phyloP scores from a whole-genome alignment of 2,113 vertebrate species.

The Elgaria multicarinata region DNA sequence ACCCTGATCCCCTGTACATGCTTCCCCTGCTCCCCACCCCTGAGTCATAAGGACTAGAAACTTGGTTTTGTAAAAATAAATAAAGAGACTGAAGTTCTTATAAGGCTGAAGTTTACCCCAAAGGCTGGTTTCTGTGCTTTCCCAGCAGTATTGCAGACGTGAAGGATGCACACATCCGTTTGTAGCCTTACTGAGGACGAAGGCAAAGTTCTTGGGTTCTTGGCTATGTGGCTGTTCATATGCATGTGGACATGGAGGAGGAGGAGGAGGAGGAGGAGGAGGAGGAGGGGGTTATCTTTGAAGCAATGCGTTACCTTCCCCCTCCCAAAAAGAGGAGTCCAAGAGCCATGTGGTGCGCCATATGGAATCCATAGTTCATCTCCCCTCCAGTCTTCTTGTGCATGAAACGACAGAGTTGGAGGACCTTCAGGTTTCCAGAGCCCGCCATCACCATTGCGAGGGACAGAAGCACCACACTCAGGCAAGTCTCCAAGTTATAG shows the following conservation, averaged over 20 bases:
- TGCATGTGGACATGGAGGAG: background rate
- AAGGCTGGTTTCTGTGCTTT: background rate
- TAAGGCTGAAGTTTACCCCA: background rate
- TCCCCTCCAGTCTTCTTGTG: constrained; percentile 95
- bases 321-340: constrained; percentile 95
- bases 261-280: no score
- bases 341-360: constrained; percentile 97
- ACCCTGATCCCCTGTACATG: background rate
- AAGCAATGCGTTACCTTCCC: constrained; percentile 84
- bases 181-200: background rate
- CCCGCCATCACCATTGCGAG: constrained; percentile 97
- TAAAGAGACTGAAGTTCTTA: background rate
- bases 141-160: background rate
- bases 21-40: background rate
- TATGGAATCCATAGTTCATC: constrained; percentile 98
- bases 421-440: constrained; percentile 91
- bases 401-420: constrained; percentile 95
- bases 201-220: background rate
- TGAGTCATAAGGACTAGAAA: background rate
- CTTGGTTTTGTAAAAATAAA: background rate
- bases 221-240: background rate
- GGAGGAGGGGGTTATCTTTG: background rate
- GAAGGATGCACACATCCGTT: background rate
- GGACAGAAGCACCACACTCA: constrained; percentile 93
- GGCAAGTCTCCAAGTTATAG: constrained; percentile 92